Conservation (phyloP, 2,797 vertebrate genomes). For the Sandelia bainsii region DNA sequence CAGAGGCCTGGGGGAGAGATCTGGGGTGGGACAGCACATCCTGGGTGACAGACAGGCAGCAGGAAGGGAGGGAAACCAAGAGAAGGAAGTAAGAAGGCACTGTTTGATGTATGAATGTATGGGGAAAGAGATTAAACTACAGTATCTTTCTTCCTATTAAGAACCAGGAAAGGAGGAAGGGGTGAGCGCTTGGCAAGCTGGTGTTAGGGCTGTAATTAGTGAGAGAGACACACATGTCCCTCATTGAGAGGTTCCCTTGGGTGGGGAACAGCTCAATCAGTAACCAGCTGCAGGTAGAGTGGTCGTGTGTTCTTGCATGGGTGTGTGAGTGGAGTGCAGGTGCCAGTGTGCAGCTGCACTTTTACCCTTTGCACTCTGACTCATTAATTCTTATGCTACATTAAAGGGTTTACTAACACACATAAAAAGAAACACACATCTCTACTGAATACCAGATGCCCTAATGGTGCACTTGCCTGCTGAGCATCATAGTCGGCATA, state of each 20-base stretch:
- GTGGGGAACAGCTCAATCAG: slow-evolving; percentile 80
- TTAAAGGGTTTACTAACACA: slow-evolving; percentile 68
- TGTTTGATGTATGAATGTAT: slow-evolving; percentile 41
- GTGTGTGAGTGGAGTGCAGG: slow-evolving; percentile 62
- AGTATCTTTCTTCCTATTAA: slow-evolving; percentile 62
- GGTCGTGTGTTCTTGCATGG: slow-evolving; percentile 36
- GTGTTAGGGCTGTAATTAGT: slow-evolving; percentile 80
- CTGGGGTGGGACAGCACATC: slow-evolving; percentile 45
- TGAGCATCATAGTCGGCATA: slow-evolving; percentile 8
- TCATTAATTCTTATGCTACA: slow-evolving; percentile 78
- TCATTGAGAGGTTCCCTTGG: slow-evolving; percentile 71
- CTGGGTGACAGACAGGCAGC: slow-evolving; percentile 66
- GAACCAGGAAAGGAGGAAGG: slow-evolving; percentile 37
- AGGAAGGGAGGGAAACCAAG: slow-evolving; percentile 12
- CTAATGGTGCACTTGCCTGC: slow-evolving; percentile 47
- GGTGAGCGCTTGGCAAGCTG: slow-evolving; percentile 68
- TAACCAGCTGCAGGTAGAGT: slow-evolving; percentile 80
- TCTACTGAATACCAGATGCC: slow-evolving; percentile 30
- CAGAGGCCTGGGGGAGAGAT: slow-evolving; percentile 63
- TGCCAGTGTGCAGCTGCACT: slow-evolving; percentile 79
- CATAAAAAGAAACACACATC: slow-evolving; percentile 44
- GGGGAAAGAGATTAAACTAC: slow-evolving; percentile 57
- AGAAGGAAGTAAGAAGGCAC: slow-evolving; percentile 12
- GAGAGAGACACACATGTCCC: slow-evolving; percentile 70
- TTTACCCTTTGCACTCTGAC: slow-evolving; percentile 70